These are phyloP conservation scores for Aphaenogaster rudis DNA, from an alignment of 1,140 invertebrate genomes.

Conservation along the genomic window DNA sequence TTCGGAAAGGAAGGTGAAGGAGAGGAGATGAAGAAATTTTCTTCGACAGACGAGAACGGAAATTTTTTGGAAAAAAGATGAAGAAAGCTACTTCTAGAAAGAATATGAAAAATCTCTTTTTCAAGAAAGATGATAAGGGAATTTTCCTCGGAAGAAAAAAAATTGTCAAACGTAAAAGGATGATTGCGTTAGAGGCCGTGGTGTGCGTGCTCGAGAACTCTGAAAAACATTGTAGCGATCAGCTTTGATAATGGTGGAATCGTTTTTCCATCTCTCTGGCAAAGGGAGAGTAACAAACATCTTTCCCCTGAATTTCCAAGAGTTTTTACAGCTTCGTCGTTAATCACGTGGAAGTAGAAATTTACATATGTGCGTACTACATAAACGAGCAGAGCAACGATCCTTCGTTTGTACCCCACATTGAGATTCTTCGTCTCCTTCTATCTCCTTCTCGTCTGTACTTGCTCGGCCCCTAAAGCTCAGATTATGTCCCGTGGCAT, in stretches of 20 bases:
- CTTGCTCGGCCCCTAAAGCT: slow-evolving; percentile 42
- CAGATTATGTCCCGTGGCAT: slow-evolving; percentile 66
- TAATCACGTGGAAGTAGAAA: slow-evolving; percentile 63
- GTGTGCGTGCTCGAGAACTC: slow-evolving; percentile 34
- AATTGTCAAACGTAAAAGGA: neutral
- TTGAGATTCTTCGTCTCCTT: slow-evolving; percentile 2
- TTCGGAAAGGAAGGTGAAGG: neutral
- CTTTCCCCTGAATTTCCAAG: slow-evolving; percentile 67
- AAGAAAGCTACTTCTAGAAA: slow-evolving; percentile 11
- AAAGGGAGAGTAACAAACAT: neutral
- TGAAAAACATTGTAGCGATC: slow-evolving; percentile 17
- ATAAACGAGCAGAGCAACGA: slow-evolving; percentile 56
- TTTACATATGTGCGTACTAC: slow-evolving; percentile 55
- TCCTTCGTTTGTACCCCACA: neutral
- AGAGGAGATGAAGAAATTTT: neutral
- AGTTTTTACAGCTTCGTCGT: slow-evolving; percentile 78
- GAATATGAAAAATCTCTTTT: neutral
- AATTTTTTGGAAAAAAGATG: slow-evolving; percentile 10
- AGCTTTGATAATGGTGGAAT: slow-evolving; percentile 27
- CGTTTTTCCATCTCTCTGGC: neutral
- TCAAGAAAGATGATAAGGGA: neutral
- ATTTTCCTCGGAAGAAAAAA: neutral
- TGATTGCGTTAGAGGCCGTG: slow-evolving; percentile 5
- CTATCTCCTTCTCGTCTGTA: slow-evolving; percentile 50
- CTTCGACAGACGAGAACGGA: neutral